Evolutionary conservation across 2,888 invertebrate species (phyloP).

Genomic region (Pherbina coryleti): DNA sequence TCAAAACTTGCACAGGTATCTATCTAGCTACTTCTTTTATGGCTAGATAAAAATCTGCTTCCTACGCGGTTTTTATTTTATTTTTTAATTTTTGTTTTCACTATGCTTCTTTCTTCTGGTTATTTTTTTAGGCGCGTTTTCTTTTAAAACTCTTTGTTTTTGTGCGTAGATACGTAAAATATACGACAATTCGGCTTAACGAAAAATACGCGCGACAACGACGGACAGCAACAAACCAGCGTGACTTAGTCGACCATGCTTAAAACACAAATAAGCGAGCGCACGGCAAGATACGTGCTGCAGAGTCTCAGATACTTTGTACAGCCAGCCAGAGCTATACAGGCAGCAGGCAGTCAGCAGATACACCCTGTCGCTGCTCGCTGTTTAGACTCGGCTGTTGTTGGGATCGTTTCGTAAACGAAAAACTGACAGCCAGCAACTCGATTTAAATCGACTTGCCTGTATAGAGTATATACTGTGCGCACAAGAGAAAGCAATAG

Average conservation of each 20-base stretch:
- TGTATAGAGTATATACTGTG: neutral
- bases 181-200: constrained; percentile 46
- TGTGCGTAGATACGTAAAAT: constrained; percentile 10
- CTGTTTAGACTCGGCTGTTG: neutral
- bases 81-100: neutral
- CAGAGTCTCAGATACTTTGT: constrained; percentile 47
- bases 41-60: neutral
- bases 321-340: constrained; percentile 1
- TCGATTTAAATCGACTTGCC: constrained; percentile 13
- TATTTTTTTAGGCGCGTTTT: constrained; percentile 28
- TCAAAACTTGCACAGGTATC: neutral
- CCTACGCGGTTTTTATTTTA: neutral
- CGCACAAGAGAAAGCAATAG: constrained; percentile 13
- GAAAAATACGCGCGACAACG: constrained; percentile 57
- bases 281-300: constrained; percentile 62
- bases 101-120: neutral
- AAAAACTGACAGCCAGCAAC: constrained; percentile 30
- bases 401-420: constrained; percentile 24
- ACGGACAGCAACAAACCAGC: constrained; percentile 55
- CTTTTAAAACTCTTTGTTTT: constrained; percentile 8
- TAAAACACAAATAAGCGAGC: constrained; percentile 67
- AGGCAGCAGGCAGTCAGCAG: constrained; percentile 9
- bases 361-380: constrained; percentile 14
- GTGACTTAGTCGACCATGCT: constrained; percentile 64
- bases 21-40: neutral